These are phyloP conservation scores for Drosophila koepferae DNA, from an alignment of 2,888 invertebrate genomes.

Conservation along the genomic window DNA sequence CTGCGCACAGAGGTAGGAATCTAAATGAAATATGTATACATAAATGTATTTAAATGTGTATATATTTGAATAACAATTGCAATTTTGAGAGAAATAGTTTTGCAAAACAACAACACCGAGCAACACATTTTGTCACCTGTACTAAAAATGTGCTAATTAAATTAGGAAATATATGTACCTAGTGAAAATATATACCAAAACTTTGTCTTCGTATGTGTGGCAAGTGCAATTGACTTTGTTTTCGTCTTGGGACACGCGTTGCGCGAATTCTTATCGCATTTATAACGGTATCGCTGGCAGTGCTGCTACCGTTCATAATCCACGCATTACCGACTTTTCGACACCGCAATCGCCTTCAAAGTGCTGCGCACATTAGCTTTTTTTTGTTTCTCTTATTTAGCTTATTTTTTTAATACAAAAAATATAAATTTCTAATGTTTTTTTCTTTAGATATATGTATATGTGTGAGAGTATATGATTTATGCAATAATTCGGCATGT, in stretches of 20 bases:
- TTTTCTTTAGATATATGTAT: not conserved
- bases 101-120: not conserved
- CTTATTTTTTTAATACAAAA: not conserved
- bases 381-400: not conserved
- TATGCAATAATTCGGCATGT: slow-evolving; percentile 5
- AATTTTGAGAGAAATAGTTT: not conserved
- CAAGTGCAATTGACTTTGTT: slow-evolving; percentile 31
- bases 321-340: slow-evolving; percentile 44
- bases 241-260: slow-evolving; percentile 48
- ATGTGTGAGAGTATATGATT: not conserved
- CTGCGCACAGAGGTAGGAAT: slow-evolving; percentile 23
- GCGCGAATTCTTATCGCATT: slow-evolving; percentile 50
- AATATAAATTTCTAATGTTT: no score
- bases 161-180: slow-evolving; percentile 39
- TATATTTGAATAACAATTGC: not conserved
- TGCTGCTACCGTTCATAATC: slow-evolving; percentile 51
- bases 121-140: slow-evolving; percentile 14
- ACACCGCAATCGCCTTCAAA: slow-evolving; percentile 22
- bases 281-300: slow-evolving; percentile 39
- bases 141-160: slow-evolving; percentile 42
- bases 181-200: slow-evolving; percentile 7
- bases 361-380: slow-evolving; percentile 22
- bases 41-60: not conserved
- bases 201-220: slow-evolving; percentile 9
- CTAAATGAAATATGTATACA: not conserved